These are phyloP conservation scores for Tinamus major DNA, from an alignment of 2,797 vertebrate genomes.

Conservation along the genomic window DNA sequence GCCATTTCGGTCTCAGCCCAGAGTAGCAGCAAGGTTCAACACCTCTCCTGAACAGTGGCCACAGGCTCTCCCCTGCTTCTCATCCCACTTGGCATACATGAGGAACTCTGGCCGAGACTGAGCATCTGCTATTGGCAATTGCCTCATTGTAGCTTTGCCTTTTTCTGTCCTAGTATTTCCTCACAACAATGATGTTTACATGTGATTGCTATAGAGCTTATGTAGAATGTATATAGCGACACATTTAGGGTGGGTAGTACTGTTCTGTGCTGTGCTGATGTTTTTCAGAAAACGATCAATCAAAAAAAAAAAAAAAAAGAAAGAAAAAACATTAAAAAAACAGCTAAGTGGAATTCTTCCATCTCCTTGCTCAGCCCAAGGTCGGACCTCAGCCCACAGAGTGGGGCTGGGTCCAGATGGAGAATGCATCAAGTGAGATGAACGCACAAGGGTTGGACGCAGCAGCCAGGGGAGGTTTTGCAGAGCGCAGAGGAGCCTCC, in stretches of 20 bases:
- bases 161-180: conserved; percentile 84
- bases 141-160: conserved; percentile 84
- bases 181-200: conserved; percentile 84
- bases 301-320: conserved; percentile 12
- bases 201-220: conserved; percentile 85
- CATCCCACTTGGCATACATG: conserved; percentile 38
- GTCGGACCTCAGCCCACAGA: conserved; percentile 66
- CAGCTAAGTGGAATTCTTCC: conserved; percentile 83
- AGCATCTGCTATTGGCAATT: conserved; percentile 81
- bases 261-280: conserved; percentile 82
- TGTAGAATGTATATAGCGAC: conserved; percentile 79
- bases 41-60: neutral
- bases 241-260: conserved; percentile 77
- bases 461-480: neutral
- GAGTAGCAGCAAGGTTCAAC: neutral
- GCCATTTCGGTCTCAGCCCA: neutral
- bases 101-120: conserved; percentile 67
- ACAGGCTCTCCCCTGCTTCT: neutral
- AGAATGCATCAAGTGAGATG: conserved; percentile 82
- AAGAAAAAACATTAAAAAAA: neutral
- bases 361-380: conserved; percentile 78
- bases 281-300: conserved; percentile 77
- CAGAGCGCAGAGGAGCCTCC: neutral
- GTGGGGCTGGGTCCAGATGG: conserved; percentile 65
- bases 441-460: conserved; percentile 68